Evolutionary conservation across 2,113 vertebrate species (phyloP).

Genomic region (Vidua macroura): DNA sequence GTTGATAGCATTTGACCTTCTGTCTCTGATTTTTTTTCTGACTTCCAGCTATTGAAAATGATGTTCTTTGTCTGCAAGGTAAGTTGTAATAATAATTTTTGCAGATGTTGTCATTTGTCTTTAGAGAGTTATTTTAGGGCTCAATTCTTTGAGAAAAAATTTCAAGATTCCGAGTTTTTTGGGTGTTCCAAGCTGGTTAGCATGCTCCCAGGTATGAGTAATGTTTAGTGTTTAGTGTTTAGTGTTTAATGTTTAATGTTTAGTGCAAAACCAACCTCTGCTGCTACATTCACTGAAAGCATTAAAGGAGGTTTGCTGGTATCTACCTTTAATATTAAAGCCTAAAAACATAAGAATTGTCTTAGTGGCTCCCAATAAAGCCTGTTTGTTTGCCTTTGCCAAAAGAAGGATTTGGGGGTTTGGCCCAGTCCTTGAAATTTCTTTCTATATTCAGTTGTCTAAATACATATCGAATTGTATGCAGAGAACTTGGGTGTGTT

Average conservation of each 20-base stretch:
- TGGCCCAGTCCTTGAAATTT: not conserved
- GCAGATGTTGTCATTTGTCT: not conserved
- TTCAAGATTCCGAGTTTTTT: not conserved
- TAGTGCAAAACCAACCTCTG: not conserved
- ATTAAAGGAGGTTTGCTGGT: not conserved
- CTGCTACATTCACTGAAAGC: not conserved
- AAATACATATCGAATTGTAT: not conserved
- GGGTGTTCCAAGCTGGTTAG: not conserved
- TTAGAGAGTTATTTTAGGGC: not conserved
- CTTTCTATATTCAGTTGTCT: not conserved
- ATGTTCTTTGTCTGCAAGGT: conserved; percentile 9
- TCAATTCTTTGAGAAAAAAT: not conserved
- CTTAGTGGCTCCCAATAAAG: not conserved
- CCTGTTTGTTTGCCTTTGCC: not conserved
- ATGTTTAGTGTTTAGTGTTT: too few relatives aligned
- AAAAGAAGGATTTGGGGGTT: not conserved
- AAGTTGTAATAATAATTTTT: not conserved
- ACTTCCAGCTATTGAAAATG: conserved; percentile 53
- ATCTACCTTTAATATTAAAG: not conserved
- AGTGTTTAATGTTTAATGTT: too few relatives aligned
- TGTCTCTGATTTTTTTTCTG: not conserved
- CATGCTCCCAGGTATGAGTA: not conserved
- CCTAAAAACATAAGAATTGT: not conserved
- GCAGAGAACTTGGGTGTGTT: not conserved
- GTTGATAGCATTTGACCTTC: conserved; percentile 14